A percentile compares a stretch with the other conserved stretches of the same genome.
Conservation (phyloP, 2,797 vertebrate species). For the Gymnoscopelus braueri region DNA sequence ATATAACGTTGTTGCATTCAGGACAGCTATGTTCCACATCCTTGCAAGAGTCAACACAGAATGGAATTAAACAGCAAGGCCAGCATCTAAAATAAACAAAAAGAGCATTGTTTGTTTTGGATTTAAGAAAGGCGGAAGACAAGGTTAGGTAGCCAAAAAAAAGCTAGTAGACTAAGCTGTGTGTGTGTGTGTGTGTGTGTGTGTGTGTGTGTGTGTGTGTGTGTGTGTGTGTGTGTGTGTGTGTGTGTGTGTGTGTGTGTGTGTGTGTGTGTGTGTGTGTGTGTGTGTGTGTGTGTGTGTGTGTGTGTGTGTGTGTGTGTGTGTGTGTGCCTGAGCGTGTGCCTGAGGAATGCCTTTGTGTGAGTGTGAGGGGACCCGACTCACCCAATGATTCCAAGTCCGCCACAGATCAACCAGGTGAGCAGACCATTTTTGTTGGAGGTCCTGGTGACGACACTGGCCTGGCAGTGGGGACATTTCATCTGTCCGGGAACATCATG, state of each 20-base stretch:
- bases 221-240: no score
- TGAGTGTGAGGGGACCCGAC: slow-evolving; percentile 19
- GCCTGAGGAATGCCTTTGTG: background rate
- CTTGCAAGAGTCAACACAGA: slow-evolving; percentile 65
- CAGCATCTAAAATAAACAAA: slow-evolving; percentile 51
- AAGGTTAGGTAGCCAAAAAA: background rate
- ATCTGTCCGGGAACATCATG: slow-evolving; percentile 63
- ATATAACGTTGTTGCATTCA: slow-evolving; percentile 56
- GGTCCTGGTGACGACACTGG: slow-evolving; percentile 67
- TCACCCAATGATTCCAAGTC: slow-evolving; percentile 40
- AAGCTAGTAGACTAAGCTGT: background rate
- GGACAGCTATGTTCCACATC: slow-evolving; percentile 78
- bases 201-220: no score
- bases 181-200: no score
- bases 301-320: no score
- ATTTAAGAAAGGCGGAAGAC: slow-evolving; percentile 10
- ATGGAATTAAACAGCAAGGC: slow-evolving; percentile 72
- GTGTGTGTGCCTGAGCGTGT: no score
- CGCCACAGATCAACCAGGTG: slow-evolving; percentile 66
- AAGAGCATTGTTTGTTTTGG: background rate
- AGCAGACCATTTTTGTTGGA: slow-evolving; percentile 63
- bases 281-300: no score
- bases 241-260: slow-evolving; percentile 15
- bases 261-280: background rate
- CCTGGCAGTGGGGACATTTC: slow-evolving; percentile 77